Evolutionary conservation across 37 sponge, comb jelly and placozoan species (phyloP), one percentile per base, ranked within the genome.

Genomic region (Spongilla lacustris): DNA sequence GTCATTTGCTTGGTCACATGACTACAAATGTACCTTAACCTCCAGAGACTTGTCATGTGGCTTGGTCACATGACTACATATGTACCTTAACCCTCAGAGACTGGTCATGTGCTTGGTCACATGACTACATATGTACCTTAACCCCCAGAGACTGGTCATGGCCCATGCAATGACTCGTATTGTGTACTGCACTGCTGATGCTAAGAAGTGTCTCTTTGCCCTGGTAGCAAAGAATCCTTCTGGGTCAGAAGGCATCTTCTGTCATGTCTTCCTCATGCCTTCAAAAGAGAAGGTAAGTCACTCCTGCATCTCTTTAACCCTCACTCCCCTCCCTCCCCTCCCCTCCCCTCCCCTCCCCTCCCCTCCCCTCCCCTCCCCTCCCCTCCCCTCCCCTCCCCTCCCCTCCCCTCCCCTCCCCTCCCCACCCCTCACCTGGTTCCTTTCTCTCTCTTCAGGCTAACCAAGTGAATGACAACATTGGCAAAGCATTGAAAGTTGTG

Each of bases 161-260:
- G 87, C 87, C 0, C 91, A 91, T 81, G 91, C 91, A 22, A 79
- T 91, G 50, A 81, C 82, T 77, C 66, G 91, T 13, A 91, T 91
- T 37, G 21, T 86, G 0, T 86, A 69, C 83, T 79, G 85, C 49
- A 86, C 84, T 4, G 81, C 74, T 29, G 83, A 86, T 24, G 35
- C 83, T 32, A 91, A 86, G 87, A 86, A 86, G 75, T 37, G 24
- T 30, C 67, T 86, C 32, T 86, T 86, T 78, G 87, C 80, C 32
- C 34, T 91, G 29, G 91, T 91, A 11, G 77, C 91, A 14, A 82
- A 80, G 30, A 82, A 86, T 35, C 87, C 87, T 22, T 70, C 50
- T 2, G 30, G 83, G 8, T 32, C 76, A 21, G 91, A 90, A 66
- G 76, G 86, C 2, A 77, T 90, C 36, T 90, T 77, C 81, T 66